phyloP scores from a whole-genome alignment of 1,140 invertebrate genomes.

The Phymastichus coffea region DNA sequence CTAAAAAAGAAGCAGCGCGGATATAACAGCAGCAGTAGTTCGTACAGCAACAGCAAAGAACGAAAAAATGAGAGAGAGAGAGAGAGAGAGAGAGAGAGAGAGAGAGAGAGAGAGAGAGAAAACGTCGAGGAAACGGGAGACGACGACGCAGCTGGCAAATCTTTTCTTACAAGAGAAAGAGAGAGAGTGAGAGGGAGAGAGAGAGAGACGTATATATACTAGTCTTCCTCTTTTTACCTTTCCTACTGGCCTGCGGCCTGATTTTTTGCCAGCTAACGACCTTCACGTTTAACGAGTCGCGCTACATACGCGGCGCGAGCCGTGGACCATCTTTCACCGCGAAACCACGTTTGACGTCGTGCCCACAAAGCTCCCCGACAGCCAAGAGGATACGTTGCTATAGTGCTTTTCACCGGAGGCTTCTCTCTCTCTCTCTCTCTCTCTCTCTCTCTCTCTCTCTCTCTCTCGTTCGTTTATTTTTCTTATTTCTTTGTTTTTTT shows the following conservation, averaged over 20 bases:
- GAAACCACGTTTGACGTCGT: constrained; percentile 23
- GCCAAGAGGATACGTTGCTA: neutral
- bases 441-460: too few species aligned
- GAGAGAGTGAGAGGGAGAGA: too few species aligned
- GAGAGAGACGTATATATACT: too few species aligned
- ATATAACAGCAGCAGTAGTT: too few species aligned
- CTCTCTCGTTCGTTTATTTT: neutral
- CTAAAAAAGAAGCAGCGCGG: too few species aligned
- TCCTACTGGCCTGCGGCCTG: neutral
- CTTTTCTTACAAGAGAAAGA: constrained; percentile 16
- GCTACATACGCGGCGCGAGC: neutral
- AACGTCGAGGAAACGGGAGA: constrained; percentile 11
- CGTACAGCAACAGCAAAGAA: too few species aligned
- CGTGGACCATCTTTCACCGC: constrained; percentile 4
- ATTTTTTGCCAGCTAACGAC: constrained; percentile 19
- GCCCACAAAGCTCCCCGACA: constrained; percentile 29
- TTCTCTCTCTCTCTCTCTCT: too few species aligned
- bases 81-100: neutral
- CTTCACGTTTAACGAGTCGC: constrained; percentile 16
- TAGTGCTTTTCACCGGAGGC: constrained; percentile 31
- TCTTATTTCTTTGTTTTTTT: constrained; percentile 16
- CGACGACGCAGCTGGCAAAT: constrained; percentile 14
- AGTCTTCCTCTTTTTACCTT: constrained; percentile 15
- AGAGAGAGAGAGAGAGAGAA: constrained; percentile 5
- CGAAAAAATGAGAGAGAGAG: neutral